phyloP scores from a whole-genome alignment of 2,113 vertebrate species.

The Nothoprocta perdicaria region DNA sequence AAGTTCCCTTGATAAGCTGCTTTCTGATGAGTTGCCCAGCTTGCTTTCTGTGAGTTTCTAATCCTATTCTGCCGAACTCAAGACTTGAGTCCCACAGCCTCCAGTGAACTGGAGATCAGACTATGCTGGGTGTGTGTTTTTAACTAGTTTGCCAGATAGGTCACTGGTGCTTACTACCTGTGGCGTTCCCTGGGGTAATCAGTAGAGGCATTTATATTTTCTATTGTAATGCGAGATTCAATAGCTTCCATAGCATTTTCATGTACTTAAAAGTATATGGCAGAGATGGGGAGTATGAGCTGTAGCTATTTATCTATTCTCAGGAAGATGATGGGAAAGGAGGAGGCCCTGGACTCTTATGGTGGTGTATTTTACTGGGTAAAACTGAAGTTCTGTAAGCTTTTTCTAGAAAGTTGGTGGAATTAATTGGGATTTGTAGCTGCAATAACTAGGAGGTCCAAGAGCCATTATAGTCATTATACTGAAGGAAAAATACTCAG shows the following conservation, averaged over 20 bases:
- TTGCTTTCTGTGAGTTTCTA: not conserved
- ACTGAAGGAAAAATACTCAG: not conserved
- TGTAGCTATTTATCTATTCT: not conserved
- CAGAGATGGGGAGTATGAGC: not conserved
- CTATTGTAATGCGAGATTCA: not conserved
- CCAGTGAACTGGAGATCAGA: not conserved
- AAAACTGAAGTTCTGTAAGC: not conserved
- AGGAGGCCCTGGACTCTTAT: not conserved
- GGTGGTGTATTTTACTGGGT: accelerated
- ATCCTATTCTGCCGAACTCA: not conserved
- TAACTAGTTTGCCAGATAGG: not conserved
- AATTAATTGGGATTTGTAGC: not conserved
- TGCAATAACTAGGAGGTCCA: not conserved
- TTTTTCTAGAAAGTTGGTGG: not conserved
- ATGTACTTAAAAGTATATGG: not conserved
- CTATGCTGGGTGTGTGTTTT: not conserved
- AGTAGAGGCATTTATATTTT: not conserved
- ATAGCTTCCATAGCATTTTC: not conserved
- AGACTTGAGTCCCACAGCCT: not conserved
- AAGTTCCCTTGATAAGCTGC: not conserved
- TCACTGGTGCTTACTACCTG: not conserved
- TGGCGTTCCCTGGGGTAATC: too few relatives aligned
- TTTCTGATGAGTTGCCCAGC: not conserved
- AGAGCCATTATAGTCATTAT: not conserved
- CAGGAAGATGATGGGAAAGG: not conserved